These are phyloP conservation scores for Odontesthes bonariensis DNA, from an alignment of 2,113 vertebrate species.

Conservation along the genomic window DNA sequence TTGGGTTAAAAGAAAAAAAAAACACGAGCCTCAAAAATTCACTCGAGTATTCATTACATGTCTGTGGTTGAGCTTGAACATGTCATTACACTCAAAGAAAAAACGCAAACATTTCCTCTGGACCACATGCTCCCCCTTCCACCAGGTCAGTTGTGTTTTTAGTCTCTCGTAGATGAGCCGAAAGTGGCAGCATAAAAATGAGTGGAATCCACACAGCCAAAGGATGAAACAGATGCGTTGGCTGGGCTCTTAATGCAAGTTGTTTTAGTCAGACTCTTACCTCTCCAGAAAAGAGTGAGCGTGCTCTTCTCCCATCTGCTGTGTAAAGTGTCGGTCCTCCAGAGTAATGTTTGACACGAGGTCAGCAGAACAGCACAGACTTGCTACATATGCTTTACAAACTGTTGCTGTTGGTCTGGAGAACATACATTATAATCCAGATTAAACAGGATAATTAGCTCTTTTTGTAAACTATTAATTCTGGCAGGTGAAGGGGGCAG, in stretches of 20 bases:
- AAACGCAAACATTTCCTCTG: slow-evolving; percentile 31
- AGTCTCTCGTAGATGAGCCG: slow-evolving; percentile 30
- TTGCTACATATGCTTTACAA: slow-evolving; percentile 71
- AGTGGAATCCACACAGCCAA: slow-evolving; percentile 23
- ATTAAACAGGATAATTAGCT: slow-evolving; percentile 81
- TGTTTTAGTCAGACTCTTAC: slow-evolving; percentile 44
- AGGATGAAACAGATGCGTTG: slow-evolving; percentile 62
- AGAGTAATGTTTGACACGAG: slow-evolving; percentile 64
- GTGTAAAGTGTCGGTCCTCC: slow-evolving; percentile 58
- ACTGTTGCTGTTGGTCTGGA: slow-evolving; percentile 76
- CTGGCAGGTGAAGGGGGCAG: slow-evolving; percentile 70
- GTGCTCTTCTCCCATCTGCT: slow-evolving; percentile 60
- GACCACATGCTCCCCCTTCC: slow-evolving; percentile 1
- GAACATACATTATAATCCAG: slow-evolving; percentile 77
- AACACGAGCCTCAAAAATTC: slow-evolving; percentile 10
- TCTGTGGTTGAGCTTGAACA: slow-evolving; percentile 42
- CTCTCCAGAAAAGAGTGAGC: slow-evolving; percentile 45
- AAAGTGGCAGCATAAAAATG: slow-evolving; percentile 29
- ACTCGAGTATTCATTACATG: slow-evolving; percentile 30
- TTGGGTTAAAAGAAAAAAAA: slow-evolving; percentile 10
- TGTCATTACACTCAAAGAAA: slow-evolving; percentile 44
- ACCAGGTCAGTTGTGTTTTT: slow-evolving; percentile 9
- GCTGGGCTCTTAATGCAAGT: slow-evolving; percentile 34
- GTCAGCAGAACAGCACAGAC: slow-evolving; percentile 62
- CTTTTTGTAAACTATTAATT: slow-evolving; percentile 80